A percentile compares a stretch with the other conserved stretches of the same genome.
These are phyloP conservation scores for Heliopora coerulea DNA, from an alignment of 92 coral and sea anemone genomes.

Conservation along the genomic window DNA sequence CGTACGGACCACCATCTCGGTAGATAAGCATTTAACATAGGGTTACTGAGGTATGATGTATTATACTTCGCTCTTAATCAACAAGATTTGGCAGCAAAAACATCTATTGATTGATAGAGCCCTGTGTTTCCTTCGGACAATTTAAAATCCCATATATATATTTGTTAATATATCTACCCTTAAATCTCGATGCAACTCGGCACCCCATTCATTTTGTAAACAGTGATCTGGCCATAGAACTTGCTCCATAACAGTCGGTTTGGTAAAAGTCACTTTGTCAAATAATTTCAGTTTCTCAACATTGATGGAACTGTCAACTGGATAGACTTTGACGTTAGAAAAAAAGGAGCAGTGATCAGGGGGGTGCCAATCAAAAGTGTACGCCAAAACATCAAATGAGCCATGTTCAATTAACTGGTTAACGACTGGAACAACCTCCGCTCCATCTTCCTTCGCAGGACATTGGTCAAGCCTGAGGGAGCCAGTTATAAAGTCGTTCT, in stretches of 20 bases:
- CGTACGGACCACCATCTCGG: no score
- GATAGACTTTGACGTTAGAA: conserved; percentile 68
- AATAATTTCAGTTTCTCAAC: conserved; percentile 62
- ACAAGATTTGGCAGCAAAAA: no score
- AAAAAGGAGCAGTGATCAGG: conserved; percentile 83
- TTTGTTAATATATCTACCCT: conserved; percentile 60
- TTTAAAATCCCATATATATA: no score
- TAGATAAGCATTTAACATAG: no score
- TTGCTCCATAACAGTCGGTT: conserved; percentile 59
- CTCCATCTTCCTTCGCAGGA: conserved; percentile 84
- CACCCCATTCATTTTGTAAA: conserved; percentile 79
- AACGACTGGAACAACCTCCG: conserved; percentile 67
- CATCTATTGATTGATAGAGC: no score
- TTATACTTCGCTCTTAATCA: no score
- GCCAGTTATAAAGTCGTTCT: conserved; percentile 91
- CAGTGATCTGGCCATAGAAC: conserved; percentile 92
- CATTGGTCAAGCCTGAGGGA: conserved; percentile 73
- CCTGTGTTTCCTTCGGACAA: not conserved
- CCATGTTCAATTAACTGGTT: conserved; percentile 57
- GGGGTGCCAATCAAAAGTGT: conserved; percentile 92
- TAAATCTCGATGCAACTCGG: conserved; percentile 77
- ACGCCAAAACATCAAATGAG: conserved; percentile 60
- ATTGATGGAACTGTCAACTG: conserved; percentile 60
- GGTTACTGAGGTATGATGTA: no score
- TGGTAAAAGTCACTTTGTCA: conserved; percentile 71